Percentiles rank a stretch among this genome's conserved stretches.
Evolutionary conservation across 2,888 invertebrate genomes (phyloP).

Genomic region (Lypha dubia): DNA sequence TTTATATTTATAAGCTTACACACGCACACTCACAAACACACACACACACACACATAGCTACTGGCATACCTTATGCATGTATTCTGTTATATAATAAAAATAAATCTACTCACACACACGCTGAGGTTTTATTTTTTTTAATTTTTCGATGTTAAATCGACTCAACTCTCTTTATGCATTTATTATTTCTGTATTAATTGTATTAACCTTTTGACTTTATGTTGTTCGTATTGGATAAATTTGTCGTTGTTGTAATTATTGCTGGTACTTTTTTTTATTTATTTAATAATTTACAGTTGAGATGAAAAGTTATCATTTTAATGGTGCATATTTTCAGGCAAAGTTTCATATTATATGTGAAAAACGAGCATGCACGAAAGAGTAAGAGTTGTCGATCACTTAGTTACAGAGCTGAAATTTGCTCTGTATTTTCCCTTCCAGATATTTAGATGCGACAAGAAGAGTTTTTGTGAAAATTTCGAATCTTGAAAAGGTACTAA

Average conservation of each 20-base stretch:
- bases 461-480: too few relatives aligned
- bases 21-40: conserved; percentile 10
- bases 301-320: not conserved
- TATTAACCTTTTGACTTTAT: conserved; percentile 70
- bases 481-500: too few relatives aligned
- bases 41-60: conserved; percentile 3
- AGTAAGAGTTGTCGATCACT: too few relatives aligned
- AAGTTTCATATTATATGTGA: too few relatives aligned
- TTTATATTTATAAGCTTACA: conserved; percentile 34
- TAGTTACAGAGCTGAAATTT: too few relatives aligned
- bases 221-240: conserved; percentile 40
- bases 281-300: conserved; percentile 31
- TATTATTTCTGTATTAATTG: conserved; percentile 64
- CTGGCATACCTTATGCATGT: too few relatives aligned
- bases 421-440: too few relatives aligned
- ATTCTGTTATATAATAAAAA: conserved; percentile 17
- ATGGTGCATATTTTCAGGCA: not conserved
- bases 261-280: not conserved
- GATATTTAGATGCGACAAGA: too few relatives aligned
- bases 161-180: conserved; percentile 43
- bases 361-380: too few relatives aligned
- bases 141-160: conserved; percentile 33
- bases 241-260: conserved; percentile 6
- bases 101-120: conserved; percentile 26
- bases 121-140: conserved; percentile 18